Evolutionary conservation across 2,113 vertebrate species (phyloP).

Genomic region (Colinus virginianus): DNA sequence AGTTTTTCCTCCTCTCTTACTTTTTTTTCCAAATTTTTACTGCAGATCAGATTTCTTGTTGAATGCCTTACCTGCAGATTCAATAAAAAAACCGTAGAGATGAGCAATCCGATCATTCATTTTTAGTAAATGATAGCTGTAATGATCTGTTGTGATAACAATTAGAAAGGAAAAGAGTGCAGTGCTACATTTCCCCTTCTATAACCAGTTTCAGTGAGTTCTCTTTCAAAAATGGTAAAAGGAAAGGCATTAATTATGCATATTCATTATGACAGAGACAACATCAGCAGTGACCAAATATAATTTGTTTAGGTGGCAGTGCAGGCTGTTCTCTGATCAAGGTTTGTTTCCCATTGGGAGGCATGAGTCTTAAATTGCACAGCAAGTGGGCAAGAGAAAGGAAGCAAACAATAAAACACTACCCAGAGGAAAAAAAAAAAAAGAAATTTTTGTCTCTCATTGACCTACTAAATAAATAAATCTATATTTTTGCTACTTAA

Average conservation of each 20-base stretch:
- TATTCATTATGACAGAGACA: slow-evolving; percentile 79
- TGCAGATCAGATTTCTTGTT: slow-evolving; percentile 49
- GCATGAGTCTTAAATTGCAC: slow-evolving; percentile 81
- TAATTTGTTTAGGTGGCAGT: slow-evolving; percentile 80
- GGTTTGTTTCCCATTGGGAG: slow-evolving; percentile 79
- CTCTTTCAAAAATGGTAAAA: slow-evolving; percentile 74
- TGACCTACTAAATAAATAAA: slow-evolving; percentile 57
- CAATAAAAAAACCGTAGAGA: slow-evolving; percentile 43
- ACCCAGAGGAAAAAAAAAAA: slow-evolving; percentile 49
- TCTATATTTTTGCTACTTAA: slow-evolving; percentile 14
- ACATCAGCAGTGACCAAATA: slow-evolving; percentile 77
- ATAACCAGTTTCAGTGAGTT: slow-evolving; percentile 70
- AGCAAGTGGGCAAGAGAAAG: slow-evolving; percentile 76
- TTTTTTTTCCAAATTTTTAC: slow-evolving; percentile 29
- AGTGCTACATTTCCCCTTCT: slow-evolving; percentile 47
- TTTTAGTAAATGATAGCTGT: not conserved
- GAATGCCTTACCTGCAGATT: not conserved
- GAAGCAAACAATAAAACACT: slow-evolving; percentile 72
- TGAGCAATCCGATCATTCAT: not conserved
- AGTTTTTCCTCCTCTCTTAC: slow-evolving; percentile 32
- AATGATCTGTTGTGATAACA: not conserved
- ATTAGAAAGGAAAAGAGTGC: slow-evolving; percentile 6
- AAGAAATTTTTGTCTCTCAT: slow-evolving; percentile 31
- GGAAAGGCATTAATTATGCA: slow-evolving; percentile 79
- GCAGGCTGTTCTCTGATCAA: slow-evolving; percentile 79